Base-by-base conservation (phyloP, 1,140 invertebrate species). In the Zaprionus taronus region DNA sequence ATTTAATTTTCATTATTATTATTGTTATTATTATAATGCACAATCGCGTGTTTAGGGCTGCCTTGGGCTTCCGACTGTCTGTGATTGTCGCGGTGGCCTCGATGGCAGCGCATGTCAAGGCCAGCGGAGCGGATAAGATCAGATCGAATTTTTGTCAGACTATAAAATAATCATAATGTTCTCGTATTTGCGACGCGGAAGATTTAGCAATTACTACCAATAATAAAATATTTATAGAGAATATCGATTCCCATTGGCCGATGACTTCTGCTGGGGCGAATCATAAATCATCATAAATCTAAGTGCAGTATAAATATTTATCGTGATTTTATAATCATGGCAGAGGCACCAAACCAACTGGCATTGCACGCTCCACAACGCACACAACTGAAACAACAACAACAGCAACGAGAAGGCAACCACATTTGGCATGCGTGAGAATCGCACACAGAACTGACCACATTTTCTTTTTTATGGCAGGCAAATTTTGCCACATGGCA, bases 281-380 rank as follows among this genome's bases (percentile, higher is more conserved):
- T 22, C 89, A 87, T 76, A 81, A 84, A 87, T 89, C 84, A 84
- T 79, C 78, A 87, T 87, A 87, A 87, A 87, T 87, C 81, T 73
- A 79, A 87, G 85, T 84, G 84, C 78, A 66, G 84, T 89, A 89
- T 87, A 87, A 87, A 87, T 87, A 84, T 87, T 87, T 87, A 87
- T 87, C 84, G 84, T 82, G 65, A 81, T 84, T 87, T 87, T 87
- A 87, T 84, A 90, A 89, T 84, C 84, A 87, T 80, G 65, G 44
- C 75, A 57, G 67, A 26, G 5, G 47, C 72, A 20, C 15, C 51
- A 64, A 70, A 69, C 63, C 56, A 61, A 72, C 67, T 47, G 78
- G 57, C 63, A 70, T 56, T 65, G 69, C 74, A 77, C 53, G 73
- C 63, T 58, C 64, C 31, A 22, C 58, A 64, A 14, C 44, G 26